Base-by-base conservation (phyloP, 2,113 vertebrate genomes). In the Natator depressus region DNA sequence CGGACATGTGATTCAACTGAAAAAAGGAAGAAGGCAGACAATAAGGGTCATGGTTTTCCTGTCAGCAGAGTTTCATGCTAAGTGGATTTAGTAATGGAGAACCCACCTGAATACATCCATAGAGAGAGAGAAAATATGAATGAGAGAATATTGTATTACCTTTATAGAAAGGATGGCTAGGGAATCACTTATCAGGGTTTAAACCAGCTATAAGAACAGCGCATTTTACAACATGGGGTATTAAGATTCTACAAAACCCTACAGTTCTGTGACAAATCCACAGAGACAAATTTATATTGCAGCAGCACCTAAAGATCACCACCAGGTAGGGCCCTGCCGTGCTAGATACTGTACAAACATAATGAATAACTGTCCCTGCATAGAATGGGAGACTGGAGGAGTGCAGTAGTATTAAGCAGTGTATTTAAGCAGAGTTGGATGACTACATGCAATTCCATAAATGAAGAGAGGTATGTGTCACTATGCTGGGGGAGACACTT, bases 121-220 rank as follows among this genome's bases (percentile, higher is more conserved):
- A 42, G 42, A 42, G 42, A 42, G 42, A 42, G 22, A 75, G 13
- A 75, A 24, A 1, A 49, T 10, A 49, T 42, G 42, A 42, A 42
- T 42, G 2, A 81, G 10, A 29, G 10, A 5, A 62, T 27, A 91
- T 75, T 87, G 89, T 49, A 80, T 13, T 17, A 3, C 13, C 35
- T 91, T 94, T 57, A 31, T 76, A 80, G 82, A 82, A 87, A 75
- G 14, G 27, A 91, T 84, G 9, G 12, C 54, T 76, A 47, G 84
- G 86, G 76, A 95, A 49, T 31, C 0, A n/a, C 76, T 82, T 65
- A 84, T 19, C 87, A 79, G 5, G 80, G 2, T 80, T 20, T 83
- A 81, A 93, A 1, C 0, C 4, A 29, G 35, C 22, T 89, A 6
- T 85, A 82, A 55, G n/a, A 82, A 25, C 55, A 8, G 49, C 16